phyloP scores from a whole-genome alignment of 2,888 invertebrate genomes.

The Erynnis tages region DNA sequence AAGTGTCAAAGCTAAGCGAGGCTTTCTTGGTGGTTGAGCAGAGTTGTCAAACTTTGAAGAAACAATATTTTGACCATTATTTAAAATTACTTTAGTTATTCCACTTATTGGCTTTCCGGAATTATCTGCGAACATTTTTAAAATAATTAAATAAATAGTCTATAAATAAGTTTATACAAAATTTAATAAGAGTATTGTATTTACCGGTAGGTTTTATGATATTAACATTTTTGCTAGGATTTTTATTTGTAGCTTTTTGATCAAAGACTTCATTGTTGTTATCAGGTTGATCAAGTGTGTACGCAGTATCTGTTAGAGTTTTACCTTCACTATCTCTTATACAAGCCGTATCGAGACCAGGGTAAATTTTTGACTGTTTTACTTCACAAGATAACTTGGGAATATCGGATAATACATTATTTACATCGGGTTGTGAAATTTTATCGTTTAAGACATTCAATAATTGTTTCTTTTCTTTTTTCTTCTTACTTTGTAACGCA shows the following conservation, averaged over 20 bases:
- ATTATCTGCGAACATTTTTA: conserved; percentile 22
- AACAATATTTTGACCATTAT: conserved; percentile 37
- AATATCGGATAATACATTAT: background rate
- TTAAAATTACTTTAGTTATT: conserved; percentile 47
- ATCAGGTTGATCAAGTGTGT: background rate
- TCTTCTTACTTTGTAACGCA: background rate
- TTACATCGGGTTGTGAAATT: background rate
- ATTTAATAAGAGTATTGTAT: background rate
- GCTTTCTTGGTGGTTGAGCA: conserved; percentile 39
- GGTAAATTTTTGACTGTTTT: background rate
- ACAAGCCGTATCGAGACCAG: background rate
- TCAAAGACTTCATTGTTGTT: background rate
- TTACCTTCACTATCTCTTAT: background rate
- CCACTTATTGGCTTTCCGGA: conserved; percentile 39
- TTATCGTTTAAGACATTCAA: background rate
- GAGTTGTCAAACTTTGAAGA: conserved; percentile 30
- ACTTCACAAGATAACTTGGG: background rate
- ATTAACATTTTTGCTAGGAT: conserved; percentile 1
- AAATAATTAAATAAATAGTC: no score
- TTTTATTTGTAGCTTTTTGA: background rate
- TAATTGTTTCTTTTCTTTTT: background rate
- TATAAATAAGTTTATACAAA: background rate
- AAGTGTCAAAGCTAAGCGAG: conserved; percentile 42
- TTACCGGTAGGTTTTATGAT: background rate
- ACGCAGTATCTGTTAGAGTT: no score